phyloP scores from a whole-genome alignment of 1,140 invertebrate genomes.

The Heliconius hermathena region DNA sequence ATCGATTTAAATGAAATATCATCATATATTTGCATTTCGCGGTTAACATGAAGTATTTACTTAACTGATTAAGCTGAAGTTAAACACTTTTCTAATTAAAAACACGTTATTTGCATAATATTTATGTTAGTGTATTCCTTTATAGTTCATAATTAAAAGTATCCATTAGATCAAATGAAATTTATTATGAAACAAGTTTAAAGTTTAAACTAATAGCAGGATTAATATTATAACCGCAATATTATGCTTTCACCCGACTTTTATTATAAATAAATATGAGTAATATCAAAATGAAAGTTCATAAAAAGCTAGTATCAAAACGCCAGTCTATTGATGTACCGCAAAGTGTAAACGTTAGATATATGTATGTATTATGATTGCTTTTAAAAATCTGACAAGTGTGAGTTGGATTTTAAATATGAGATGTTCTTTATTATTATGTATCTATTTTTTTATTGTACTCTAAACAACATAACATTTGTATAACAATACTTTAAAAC shows the following conservation, averaged over 20 bases:
- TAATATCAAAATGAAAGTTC: conserved; percentile 39
- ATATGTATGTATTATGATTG: conserved; percentile 27
- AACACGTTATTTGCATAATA: conserved; percentile 1
- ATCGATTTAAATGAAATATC: neutral
- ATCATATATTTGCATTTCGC: neutral
- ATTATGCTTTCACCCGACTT: conserved; percentile 26
- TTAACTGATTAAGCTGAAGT: conserved; percentile 5
- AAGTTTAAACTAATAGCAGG: neutral
- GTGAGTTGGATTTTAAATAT: neutral
- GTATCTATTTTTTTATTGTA: neutral
- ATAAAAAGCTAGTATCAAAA: conserved; percentile 43
- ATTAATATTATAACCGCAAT: conserved; percentile 27
- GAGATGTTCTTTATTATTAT: neutral
- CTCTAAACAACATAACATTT: too few species aligned
- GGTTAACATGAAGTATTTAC: neutral
- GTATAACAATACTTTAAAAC: too few species aligned
- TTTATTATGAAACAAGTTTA: neutral
- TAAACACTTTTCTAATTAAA: conserved; percentile 11
- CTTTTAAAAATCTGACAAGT: conserved; percentile 23
- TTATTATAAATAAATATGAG: conserved; percentile 37
- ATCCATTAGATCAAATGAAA: conserved; percentile 14
- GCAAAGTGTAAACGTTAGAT: conserved; percentile 40
- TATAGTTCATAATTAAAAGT: conserved; percentile 10
- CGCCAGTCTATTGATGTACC: conserved; percentile 32
- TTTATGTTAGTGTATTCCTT: neutral